These are phyloP conservation scores for Gulo gulo DNA, from an alignment of 2,113 vertebrate genomes.

Conservation along the genomic window DNA sequence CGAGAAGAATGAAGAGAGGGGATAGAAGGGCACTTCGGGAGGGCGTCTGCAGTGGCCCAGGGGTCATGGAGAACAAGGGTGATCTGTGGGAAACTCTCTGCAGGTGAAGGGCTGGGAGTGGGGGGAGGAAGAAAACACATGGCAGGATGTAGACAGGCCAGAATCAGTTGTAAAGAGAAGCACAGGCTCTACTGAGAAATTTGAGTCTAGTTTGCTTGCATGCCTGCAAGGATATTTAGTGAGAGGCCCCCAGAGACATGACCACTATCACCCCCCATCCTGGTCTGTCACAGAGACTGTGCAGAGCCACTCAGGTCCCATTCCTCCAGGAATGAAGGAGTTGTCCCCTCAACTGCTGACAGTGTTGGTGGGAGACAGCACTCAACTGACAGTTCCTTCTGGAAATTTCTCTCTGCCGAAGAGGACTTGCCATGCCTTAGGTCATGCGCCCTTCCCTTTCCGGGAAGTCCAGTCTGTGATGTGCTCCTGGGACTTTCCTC, in stretches of 20 bases:
- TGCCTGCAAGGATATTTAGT: not conserved
- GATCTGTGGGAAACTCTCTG: not conserved
- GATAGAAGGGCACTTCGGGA: not conserved
- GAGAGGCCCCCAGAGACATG: not conserved
- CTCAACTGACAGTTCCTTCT: not conserved
- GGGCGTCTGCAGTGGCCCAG: not conserved
- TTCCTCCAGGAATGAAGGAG: not conserved
- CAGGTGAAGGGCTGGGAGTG: too few species aligned
- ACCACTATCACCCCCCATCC: not conserved
- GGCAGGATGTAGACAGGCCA: not conserved
- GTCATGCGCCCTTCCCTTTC: not conserved
- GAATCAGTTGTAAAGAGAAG: not conserved
- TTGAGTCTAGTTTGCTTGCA: rapidly evolving
- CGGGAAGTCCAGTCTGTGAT: not conserved
- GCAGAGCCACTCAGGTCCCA: not conserved
- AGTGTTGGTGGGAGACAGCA: not conserved
- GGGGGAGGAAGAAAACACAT: too few species aligned
- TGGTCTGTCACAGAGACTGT: not conserved
- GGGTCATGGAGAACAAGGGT: not conserved
- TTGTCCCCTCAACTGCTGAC: not conserved
- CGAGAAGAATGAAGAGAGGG: not conserved
- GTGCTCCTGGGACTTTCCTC: not conserved
- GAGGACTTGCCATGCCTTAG: not conserved
- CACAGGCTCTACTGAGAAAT: not conserved
- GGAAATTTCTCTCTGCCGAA: not conserved